These are phyloP conservation scores for Chydorus sphaericus DNA, from an alignment of 2,888 invertebrate genomes.

Conservation along the genomic window DNA sequence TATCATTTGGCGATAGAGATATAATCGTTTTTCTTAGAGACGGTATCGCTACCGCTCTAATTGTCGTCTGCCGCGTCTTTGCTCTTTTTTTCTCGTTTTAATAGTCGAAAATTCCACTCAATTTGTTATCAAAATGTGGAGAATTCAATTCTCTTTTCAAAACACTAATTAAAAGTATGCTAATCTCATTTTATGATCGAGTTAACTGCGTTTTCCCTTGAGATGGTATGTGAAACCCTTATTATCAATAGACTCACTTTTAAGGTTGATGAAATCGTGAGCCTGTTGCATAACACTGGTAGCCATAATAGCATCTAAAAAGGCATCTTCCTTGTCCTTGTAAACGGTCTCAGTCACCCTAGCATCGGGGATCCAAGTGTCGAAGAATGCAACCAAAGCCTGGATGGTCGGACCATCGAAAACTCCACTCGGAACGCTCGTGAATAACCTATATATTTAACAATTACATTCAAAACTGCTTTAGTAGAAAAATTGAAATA, in stretches of 20 bases:
- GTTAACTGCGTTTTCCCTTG: too few relatives aligned
- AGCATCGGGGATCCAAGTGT: conserved; percentile 70
- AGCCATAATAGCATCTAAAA: conserved; percentile 59
- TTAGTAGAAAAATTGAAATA: background rate
- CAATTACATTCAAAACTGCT: background rate
- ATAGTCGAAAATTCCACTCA: too few relatives aligned
- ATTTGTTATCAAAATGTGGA: too few relatives aligned
- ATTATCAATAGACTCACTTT: conserved; percentile 29
- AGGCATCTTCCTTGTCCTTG: conserved; percentile 57
- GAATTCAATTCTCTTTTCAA: too few relatives aligned
- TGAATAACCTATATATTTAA: conserved; percentile 41
- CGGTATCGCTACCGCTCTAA: too few relatives aligned
- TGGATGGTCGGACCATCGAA: conserved; percentile 42
- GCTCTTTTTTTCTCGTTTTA: too few relatives aligned
- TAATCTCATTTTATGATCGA: too few relatives aligned
- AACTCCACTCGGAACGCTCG: conserved; percentile 4
- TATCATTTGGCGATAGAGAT: too few relatives aligned
- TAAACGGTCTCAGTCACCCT: conserved; percentile 62
- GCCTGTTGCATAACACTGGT: conserved; percentile 59
- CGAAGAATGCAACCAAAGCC: conserved; percentile 54
- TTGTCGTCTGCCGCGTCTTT: too few relatives aligned
- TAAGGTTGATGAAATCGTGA: conserved; percentile 46
- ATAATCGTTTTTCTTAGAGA: too few relatives aligned
- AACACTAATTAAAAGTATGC: too few relatives aligned
- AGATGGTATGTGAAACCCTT: too few relatives aligned